These are phyloP conservation scores for Plebejus anna DNA, from an alignment of 2,888 invertebrate species.

Conservation along the genomic window DNA sequence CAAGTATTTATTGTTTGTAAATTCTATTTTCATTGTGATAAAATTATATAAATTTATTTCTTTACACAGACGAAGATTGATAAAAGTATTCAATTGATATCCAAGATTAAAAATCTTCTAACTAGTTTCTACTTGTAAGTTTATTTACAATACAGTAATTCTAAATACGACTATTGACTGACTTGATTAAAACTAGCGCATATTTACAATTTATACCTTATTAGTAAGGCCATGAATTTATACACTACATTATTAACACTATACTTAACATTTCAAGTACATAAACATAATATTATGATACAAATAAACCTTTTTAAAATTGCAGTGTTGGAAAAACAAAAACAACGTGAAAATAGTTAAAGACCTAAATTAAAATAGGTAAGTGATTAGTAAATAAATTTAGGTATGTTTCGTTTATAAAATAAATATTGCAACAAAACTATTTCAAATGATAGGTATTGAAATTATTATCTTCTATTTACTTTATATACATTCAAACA, in stretches of 20 bases:
- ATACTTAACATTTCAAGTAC: neutral
- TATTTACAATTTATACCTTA: conserved; percentile 23
- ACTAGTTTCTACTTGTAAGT: neutral
- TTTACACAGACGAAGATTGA: neutral
- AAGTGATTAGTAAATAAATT: neutral
- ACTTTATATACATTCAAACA: neutral
- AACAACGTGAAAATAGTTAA: neutral
- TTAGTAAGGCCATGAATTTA: conserved; percentile 24
- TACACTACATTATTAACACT: neutral
- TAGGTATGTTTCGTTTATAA: neutral
- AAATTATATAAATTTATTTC: neutral
- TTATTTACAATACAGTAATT: conserved; percentile 12
- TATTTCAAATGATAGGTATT: neutral
- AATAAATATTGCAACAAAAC: conserved; percentile 1
- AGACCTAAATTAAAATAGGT: no score
- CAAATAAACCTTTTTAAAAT: neutral
- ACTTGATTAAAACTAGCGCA: neutral
- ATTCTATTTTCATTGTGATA: conserved; percentile 19
- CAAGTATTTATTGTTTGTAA: conserved; percentile 5
- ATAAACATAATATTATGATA: neutral
- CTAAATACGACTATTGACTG: conserved; percentile 1
- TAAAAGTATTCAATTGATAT: conserved; percentile 24
- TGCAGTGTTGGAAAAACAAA: neutral
- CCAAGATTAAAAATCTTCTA: conserved; percentile 19
- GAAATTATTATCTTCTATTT: neutral